These are phyloP conservation scores for Luffia ferchaultella DNA, from an alignment of 2,888 invertebrate genomes.

Conservation along the genomic window DNA sequence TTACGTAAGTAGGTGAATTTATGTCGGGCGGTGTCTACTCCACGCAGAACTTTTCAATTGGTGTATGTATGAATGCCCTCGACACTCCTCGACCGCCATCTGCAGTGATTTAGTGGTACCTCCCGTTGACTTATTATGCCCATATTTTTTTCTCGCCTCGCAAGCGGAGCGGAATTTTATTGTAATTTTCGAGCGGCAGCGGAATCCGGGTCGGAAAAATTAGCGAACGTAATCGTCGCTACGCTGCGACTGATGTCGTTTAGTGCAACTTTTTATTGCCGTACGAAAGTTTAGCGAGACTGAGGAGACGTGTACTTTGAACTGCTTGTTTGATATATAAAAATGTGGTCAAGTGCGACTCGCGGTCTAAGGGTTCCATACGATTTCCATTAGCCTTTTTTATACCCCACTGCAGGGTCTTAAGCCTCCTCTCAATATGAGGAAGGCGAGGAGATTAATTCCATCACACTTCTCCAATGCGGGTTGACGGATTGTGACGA, in stretches of 20 bases:
- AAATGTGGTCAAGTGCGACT: too few relatives aligned
- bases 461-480: too few relatives aligned
- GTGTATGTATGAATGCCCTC: background rate
- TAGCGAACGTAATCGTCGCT: slow-evolving; percentile 12
- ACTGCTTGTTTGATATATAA: too few relatives aligned
- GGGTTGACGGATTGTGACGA: too few relatives aligned
- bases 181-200: slow-evolving; percentile 7
- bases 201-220: background rate
- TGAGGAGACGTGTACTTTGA: too few relatives aligned
- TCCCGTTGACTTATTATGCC: slow-evolving; percentile 29
- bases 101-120: slow-evolving; percentile 37
- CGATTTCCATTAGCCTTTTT: too few relatives aligned
- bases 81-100: slow-evolving; percentile 20
- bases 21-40: background rate
- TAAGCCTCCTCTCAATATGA: too few relatives aligned
- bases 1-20: background rate
- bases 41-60: background rate
- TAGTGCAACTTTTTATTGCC: slow-evolving; percentile 32
- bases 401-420: too few relatives aligned
- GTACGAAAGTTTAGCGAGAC: too few relatives aligned
- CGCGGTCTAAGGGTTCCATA: too few relatives aligned
- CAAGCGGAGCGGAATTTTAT: slow-evolving; percentile 27
- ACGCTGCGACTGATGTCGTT: slow-evolving; percentile 25
- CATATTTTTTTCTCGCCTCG: slow-evolving; percentile 16
- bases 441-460: too few relatives aligned